Percentiles rank a stretch among this genome's conserved stretches.
Evolutionary conservation across 2,113 vertebrate species (phyloP).

Genomic region (Hyaena hyaena): DNA sequence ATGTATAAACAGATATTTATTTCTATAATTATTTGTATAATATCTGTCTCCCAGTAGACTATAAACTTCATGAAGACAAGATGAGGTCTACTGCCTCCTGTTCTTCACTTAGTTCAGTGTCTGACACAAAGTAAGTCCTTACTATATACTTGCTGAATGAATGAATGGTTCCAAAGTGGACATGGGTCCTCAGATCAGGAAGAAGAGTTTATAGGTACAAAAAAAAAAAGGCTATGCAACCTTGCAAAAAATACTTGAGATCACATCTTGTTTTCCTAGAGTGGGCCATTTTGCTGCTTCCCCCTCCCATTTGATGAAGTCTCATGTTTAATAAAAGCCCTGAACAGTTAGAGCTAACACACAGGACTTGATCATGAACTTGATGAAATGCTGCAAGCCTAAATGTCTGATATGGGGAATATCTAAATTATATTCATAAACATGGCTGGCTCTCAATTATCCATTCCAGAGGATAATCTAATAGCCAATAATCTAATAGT

Average conservation of each 20-base stretch:
- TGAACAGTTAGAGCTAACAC: neutral
- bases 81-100: neutral
- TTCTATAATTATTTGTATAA: neutral
- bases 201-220: neutral
- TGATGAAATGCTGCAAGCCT: neutral
- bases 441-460: neutral
- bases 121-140: neutral
- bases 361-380: neutral
- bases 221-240: neutral
- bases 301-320: neutral
- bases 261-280: constrained; percentile 49
- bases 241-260: neutral
- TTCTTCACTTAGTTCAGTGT: neutral
- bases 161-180: constrained; percentile 7
- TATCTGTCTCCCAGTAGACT: neutral
- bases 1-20: neutral
- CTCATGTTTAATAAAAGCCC: constrained; percentile 52
- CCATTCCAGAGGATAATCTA: constrained; percentile 38
- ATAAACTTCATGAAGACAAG: neutral
- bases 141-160: neutral
- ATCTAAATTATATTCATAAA: neutral
- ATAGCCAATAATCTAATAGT: constrained; percentile 58
- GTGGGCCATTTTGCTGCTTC: neutral
- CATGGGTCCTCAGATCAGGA: neutral
- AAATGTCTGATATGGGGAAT: neutral